phyloP scores from a whole-genome alignment of 2,113 vertebrate genomes.

The Lynx canadensis region DNA sequence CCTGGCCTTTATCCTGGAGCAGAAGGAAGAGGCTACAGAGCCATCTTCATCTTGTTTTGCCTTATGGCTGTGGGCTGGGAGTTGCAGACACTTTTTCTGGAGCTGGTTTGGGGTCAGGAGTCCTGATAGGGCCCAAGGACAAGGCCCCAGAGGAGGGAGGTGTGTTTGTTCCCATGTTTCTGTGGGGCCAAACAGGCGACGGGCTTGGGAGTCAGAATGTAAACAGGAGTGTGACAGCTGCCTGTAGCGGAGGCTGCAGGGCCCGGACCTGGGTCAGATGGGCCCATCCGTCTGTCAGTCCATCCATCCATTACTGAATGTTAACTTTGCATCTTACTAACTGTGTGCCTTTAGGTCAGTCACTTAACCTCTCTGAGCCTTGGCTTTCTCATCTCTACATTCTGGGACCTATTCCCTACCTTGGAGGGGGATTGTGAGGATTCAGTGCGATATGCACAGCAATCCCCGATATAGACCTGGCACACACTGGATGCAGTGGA shows the following conservation, averaged over 20 bases:
- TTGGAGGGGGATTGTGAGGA: neutral
- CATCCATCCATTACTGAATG: neutral
- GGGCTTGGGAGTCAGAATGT: neutral
- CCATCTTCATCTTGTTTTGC: neutral
- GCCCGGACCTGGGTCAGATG: neutral
- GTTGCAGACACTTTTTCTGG: neutral
- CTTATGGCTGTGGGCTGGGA: neutral
- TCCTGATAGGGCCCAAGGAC: neutral
- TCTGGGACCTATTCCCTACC: neutral
- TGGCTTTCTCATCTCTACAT: neutral
- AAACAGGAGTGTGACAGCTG: neutral
- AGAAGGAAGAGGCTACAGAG: neutral
- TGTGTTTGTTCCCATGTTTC: neutral
- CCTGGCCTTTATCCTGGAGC: neutral
- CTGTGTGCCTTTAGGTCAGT: neutral
- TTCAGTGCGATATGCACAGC: neutral
- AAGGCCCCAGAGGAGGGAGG: no score
- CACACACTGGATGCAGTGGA: neutral
- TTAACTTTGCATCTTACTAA: neutral
- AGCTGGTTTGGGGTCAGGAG: neutral
- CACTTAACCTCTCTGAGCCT: neutral
- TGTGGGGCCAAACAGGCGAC: neutral
- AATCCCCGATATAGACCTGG: neutral
- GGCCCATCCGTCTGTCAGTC: no score
- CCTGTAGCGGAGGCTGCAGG: neutral